Conservation (phyloP, 2,888 invertebrate genomes). For the Tortricodes alternella region DNA sequence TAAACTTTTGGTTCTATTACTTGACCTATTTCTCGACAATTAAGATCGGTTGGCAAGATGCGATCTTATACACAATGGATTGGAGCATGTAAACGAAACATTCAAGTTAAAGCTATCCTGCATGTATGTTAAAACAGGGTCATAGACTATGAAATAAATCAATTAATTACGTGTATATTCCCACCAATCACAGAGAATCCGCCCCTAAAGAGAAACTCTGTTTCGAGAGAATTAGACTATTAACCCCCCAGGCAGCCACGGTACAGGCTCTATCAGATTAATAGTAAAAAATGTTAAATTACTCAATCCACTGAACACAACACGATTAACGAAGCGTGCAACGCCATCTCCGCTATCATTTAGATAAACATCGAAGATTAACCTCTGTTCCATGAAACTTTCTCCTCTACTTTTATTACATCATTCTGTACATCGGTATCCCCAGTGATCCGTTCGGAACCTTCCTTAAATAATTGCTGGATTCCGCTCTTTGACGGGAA, state of each 20-base stretch:
- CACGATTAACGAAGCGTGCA: slow-evolving; percentile 20
- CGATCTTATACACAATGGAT: too few species aligned
- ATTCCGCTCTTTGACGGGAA: slow-evolving; percentile 43
- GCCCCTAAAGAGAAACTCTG: slow-evolving; percentile 1
- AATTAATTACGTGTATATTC: background rate
- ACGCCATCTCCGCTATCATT: slow-evolving; percentile 37
- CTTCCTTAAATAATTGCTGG: slow-evolving; percentile 62
- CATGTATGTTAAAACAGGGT: too few species aligned
- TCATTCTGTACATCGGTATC: slow-evolving; percentile 47
- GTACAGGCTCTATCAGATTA: slow-evolving; percentile 15
- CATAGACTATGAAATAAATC: too few species aligned
- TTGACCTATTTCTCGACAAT: too few species aligned
- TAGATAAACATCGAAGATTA: slow-evolving; percentile 48
- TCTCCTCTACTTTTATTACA: slow-evolving; percentile 52
- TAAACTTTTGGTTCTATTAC: too few species aligned
- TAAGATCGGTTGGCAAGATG: too few species aligned
- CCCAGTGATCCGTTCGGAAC: slow-evolving; percentile 45
- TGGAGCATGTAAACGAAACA: too few species aligned
- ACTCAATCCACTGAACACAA: slow-evolving; percentile 25
- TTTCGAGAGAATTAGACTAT: slow-evolving; percentile 2
- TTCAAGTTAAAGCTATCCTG: too few species aligned
- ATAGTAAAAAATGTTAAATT: slow-evolving; percentile 24
- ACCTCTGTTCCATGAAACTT: slow-evolving; percentile 48
- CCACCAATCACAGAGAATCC: background rate
- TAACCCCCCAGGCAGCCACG: slow-evolving; percentile 1